Evolutionary conservation across 2,113 vertebrate species (phyloP).

Genomic region (Scomber colias): DNA sequence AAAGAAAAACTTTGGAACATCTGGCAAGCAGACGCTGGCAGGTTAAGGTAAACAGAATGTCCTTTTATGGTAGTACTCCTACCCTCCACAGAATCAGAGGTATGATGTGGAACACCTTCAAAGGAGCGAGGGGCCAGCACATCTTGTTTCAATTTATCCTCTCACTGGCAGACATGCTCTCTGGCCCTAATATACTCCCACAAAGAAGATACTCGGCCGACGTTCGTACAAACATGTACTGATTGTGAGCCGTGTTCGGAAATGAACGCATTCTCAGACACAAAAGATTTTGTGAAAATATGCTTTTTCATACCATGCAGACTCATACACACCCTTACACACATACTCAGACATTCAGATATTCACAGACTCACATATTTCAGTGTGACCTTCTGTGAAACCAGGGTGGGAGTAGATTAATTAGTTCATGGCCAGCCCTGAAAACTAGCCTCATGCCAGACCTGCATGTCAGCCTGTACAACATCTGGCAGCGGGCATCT

Average conservation of each 20-base stretch:
- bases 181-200: conserved; percentile 75
- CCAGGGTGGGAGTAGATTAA: conserved; percentile 77
- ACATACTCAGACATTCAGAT: conserved; percentile 39
- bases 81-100: conserved; percentile 79
- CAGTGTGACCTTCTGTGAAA: conserved; percentile 74
- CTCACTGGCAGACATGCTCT: conserved; percentile 76
- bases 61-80: conserved; percentile 83
- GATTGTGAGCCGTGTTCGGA: conserved; percentile 36
- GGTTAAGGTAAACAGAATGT: conserved; percentile 86
- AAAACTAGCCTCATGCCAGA: conserved; percentile 74
- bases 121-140: conserved; percentile 80
- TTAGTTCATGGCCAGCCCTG: conserved; percentile 77
- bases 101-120: conserved; percentile 86
- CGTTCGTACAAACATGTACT: conserved; percentile 46
- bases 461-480: conserved; percentile 75
- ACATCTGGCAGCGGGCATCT: conserved; percentile 86
- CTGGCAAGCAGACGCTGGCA: conserved; percentile 85
- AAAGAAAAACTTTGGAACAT: conserved; percentile 82
- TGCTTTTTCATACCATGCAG: conserved; percentile 13
- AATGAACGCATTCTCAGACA: conserved; percentile 53
- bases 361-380: conserved; percentile 56
- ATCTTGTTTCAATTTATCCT: conserved; percentile 87
- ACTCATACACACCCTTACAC: not conserved
- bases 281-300: conserved; percentile 36
- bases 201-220: conserved; percentile 62